Evolutionary conservation across 2,888 invertebrate genomes (phyloP), one percentile per base, ranked within the genome.

Genomic region (Ochropacha duplaris): DNA sequence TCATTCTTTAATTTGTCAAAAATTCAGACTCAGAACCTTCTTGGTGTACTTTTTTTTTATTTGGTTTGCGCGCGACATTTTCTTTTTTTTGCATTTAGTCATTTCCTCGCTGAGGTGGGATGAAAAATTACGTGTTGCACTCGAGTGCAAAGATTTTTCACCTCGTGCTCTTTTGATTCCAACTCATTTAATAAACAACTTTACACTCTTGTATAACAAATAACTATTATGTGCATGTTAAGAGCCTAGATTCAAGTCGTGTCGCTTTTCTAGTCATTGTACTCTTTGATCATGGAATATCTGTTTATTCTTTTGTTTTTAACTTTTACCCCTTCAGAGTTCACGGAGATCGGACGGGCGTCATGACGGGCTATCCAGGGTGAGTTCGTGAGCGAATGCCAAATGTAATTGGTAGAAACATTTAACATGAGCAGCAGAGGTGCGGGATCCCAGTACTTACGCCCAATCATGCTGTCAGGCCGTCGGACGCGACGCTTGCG

Each of bases 401-500:
- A 84, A 82, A 77, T 83, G 84, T 86, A 87, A 87, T 86, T 84
- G 83, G 77, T 79, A 76, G 76, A 78, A 77, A 72, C 81, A 81
- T 81, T 82, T 79, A 84, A 75, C 78, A 81, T 81, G 79, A 73
- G 74, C 78, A 75, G 79, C 74, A 72, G 72, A 75, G 78, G 79
- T 78, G 74, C 76, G 62, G 77, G 66, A 69, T 75, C 74, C 73
- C 79, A 77, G 77, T 84, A 86, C 86, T 90, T 88, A 87, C 79
- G 69, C 72, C 80, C 89, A 90, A 90, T 90, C 90, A 87, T 81
- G 69, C 80, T 88, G 90, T 90, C 90, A 90, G 86, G 78, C 85
- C 80, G 80, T 64, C 67, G 57, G 57, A 65, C 61, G 59, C 60
- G 60, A 70, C 62, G 64, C 63, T 62, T 62, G 68, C 62, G 70